Percentiles rank a stretch among this genome's conserved stretches.
Evolutionary conservation across 2,888 invertebrate species (phyloP).

Genomic region (Drosophila anomalata): DNA sequence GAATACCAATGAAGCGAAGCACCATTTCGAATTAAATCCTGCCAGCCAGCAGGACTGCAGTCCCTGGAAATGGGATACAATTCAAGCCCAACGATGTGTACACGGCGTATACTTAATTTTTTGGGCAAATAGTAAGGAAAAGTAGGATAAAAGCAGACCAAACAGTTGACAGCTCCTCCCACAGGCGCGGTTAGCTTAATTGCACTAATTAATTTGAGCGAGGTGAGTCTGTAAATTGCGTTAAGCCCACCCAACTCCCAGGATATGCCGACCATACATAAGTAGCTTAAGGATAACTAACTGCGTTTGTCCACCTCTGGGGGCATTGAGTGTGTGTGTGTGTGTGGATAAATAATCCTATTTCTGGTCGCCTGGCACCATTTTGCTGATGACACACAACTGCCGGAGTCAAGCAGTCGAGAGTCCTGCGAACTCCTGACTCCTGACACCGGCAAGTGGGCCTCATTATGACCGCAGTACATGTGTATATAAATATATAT

Average conservation of each 20-base stretch:
- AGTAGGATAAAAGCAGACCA: slow-evolving; percentile 5
- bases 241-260: not conserved
- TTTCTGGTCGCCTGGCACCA: slow-evolving; percentile 40
- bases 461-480: slow-evolving; percentile 26
- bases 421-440: slow-evolving; percentile 18
- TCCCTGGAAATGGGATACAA: not conserved
- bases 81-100: not conserved
- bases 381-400: slow-evolving; percentile 61
- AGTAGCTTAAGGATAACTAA: slow-evolving; percentile 36
- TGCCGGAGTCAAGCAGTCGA: slow-evolving; percentile 1
- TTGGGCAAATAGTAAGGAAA: slow-evolving; percentile 14
- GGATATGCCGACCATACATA: not conserved
- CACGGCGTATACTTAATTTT: slow-evolving; percentile 40
- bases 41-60: not conserved
- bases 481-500: slow-evolving; percentile 1
- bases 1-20: slow-evolving; percentile 35
- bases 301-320: slow-evolving; percentile 23
- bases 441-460: slow-evolving; percentile 25
- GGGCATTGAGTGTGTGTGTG: slow-evolving; percentile 32
- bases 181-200: slow-evolving; percentile 51
- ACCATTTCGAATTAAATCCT: slow-evolving; percentile 18
- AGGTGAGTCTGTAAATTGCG: slow-evolving; percentile 61
- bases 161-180: slow-evolving; percentile 24
- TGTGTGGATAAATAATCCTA: slow-evolving; percentile 16
- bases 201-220: slow-evolving; percentile 71